These are phyloP conservation scores for Leptodactylus fallax DNA, from an alignment of 2,797 vertebrate genomes.

Conservation along the genomic window DNA sequence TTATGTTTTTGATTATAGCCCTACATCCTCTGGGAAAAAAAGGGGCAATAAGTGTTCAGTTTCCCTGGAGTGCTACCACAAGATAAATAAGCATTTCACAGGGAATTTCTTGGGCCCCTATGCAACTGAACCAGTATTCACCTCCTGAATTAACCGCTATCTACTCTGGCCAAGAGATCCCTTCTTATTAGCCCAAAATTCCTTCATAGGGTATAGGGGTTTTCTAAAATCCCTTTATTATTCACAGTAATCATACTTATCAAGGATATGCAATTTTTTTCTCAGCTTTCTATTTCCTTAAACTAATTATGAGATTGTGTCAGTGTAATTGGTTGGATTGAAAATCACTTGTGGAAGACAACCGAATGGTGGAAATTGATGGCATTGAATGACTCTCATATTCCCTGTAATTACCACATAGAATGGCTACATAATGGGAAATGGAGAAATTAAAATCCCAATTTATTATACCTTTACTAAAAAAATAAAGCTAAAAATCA, in stretches of 20 bases:
- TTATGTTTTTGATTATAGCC: no score
- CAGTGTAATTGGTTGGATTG: neutral
- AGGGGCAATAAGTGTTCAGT: no score
- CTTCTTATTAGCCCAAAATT: no score
- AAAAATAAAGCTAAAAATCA: constrained; percentile 9
- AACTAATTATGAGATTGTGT: neutral
- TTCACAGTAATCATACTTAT: neutral
- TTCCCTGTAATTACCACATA: neutral
- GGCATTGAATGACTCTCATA: neutral
- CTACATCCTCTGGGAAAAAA: no score
- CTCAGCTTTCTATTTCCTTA: neutral
- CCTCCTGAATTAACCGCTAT: no score
- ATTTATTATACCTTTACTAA: constrained; percentile 17
- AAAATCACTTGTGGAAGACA: neutral
- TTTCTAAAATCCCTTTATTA: neutral
- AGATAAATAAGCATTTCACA: no score
- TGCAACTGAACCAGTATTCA: no score
- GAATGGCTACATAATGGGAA: constrained; percentile 1
- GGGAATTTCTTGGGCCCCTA: no score
- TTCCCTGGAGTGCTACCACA: no score
- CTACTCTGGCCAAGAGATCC: no score
- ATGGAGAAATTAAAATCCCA: neutral
- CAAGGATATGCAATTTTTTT: neutral
- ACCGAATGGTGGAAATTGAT: neutral
- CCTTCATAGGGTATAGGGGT: neutral